A percentile compares a stretch with the other conserved stretches of the same genome.
Conservation (phyloP, 2,113 vertebrate species). For the Indicator indicator region DNA sequence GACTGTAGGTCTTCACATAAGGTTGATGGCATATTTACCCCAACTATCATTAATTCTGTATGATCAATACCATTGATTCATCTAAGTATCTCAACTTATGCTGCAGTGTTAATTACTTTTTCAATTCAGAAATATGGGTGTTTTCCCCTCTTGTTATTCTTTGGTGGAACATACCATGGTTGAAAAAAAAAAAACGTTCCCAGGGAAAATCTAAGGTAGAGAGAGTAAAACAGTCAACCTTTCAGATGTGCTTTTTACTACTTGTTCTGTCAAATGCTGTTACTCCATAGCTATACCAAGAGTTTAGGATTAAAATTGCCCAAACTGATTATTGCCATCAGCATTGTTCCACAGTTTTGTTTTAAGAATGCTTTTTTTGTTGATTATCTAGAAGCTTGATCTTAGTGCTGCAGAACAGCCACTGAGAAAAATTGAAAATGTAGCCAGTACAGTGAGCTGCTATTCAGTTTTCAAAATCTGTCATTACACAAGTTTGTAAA, state of each 20-base stretch:
- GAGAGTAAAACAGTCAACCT: neutral
- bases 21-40: neutral
- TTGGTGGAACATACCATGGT: neutral
- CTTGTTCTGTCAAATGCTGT: neutral
- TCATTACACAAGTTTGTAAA: neutral
- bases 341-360: neutral
- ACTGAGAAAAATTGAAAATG: neutral
- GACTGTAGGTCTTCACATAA: neutral
- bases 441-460: neutral
- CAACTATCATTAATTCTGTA: neutral
- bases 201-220: neutral
- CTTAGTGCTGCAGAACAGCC: neutral
- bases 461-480: neutral
- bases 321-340: neutral
- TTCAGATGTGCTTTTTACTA: neutral
- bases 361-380: neutral
- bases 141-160: neutral
- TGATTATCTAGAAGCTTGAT: neutral
- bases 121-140: neutral
- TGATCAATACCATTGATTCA: neutral
- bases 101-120: neutral
- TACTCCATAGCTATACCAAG: neutral
- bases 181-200: neutral
- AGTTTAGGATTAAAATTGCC: neutral
- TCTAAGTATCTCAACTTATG: neutral